phyloP scores from a whole-genome alignment of 2,888 invertebrate species.

The Sesia apiformis region DNA sequence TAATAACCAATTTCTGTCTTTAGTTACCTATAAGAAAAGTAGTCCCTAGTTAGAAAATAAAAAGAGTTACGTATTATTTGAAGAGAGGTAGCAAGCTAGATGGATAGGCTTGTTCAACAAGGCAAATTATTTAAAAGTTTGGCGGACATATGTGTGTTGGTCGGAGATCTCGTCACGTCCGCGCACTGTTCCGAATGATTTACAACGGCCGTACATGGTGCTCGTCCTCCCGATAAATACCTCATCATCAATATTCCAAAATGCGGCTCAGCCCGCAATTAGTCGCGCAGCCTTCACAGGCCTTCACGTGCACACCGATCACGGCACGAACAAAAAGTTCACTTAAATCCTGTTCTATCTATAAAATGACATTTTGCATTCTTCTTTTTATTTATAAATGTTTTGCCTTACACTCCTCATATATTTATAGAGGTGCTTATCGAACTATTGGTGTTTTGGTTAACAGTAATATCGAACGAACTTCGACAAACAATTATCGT shows the following conservation, averaged over 20 bases:
- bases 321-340: slow-evolving; percentile 51
- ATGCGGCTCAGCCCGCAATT: slow-evolving; percentile 69
- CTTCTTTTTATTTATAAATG: slow-evolving; percentile 20
- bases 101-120: not conserved
- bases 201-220: slow-evolving; percentile 66
- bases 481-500: slow-evolving; percentile 33
- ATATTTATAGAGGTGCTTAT: not conserved
- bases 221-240: slow-evolving; percentile 70
- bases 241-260: slow-evolving; percentile 74
- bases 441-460: not conserved
- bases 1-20: too few relatives aligned
- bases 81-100: too few relatives aligned
- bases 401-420: not conserved
- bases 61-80: too few relatives aligned
- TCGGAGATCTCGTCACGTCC: slow-evolving; percentile 68
- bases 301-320: slow-evolving; percentile 55
- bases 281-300: slow-evolving; percentile 67
- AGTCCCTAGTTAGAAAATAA: too few relatives aligned
- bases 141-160: slow-evolving; percentile 14
- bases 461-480: slow-evolving; percentile 9
- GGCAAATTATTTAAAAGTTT: slow-evolving; percentile 12
- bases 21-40: too few relatives aligned
- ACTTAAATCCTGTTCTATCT: slow-evolving; percentile 64
- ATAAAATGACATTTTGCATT: slow-evolving; percentile 52
- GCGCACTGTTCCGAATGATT: slow-evolving; percentile 64